These are phyloP conservation scores for Ammodytes marinus DNA, from an alignment of 2,113 vertebrate genomes.

Conservation along the genomic window DNA sequence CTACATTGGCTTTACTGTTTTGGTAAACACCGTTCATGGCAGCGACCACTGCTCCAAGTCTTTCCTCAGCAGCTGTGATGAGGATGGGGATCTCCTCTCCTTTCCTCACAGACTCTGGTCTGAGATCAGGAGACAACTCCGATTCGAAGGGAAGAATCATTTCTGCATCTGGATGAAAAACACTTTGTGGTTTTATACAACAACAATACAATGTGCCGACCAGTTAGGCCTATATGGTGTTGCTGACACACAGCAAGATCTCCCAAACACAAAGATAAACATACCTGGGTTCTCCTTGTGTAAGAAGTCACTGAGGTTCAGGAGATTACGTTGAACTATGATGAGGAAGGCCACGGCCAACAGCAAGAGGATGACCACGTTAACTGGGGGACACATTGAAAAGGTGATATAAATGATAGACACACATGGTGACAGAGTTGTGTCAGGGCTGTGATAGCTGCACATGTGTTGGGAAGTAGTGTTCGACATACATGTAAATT, in stretches of 20 bases:
- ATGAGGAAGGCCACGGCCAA: conserved; percentile 91
- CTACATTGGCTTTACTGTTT: conserved; percentile 91
- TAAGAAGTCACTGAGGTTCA: conserved; percentile 93
- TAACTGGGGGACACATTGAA: conserved; percentile 86
- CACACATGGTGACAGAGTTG: too few species aligned
- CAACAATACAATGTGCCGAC: not conserved
- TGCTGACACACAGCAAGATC: not conserved
- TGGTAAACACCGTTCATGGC: conserved; percentile 93
- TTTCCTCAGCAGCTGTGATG: conserved; percentile 91
- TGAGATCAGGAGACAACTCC: conserved; percentile 86
- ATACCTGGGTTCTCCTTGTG: conserved; percentile 84
- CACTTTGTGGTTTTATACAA: not conserved
- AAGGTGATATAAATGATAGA: conserved; percentile 3
- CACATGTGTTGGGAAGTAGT: not conserved
- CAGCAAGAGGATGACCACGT: conserved; percentile 90
- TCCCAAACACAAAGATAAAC: not conserved
- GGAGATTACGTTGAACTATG: conserved; percentile 93
- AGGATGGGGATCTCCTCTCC: conserved; percentile 92
- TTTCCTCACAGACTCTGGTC: conserved; percentile 52
- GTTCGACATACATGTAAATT: too few species aligned
- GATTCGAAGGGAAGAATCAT: conserved; percentile 90
- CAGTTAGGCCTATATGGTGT: not conserved
- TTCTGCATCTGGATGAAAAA: conserved; percentile 84
- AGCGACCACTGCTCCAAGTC: conserved; percentile 92
- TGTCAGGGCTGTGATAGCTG: not conserved